Percentiles rank a stretch among this genome's conserved stretches.
Conservation (phyloP, 2,888 invertebrate genomes). For the Dusona sp. region DNA sequence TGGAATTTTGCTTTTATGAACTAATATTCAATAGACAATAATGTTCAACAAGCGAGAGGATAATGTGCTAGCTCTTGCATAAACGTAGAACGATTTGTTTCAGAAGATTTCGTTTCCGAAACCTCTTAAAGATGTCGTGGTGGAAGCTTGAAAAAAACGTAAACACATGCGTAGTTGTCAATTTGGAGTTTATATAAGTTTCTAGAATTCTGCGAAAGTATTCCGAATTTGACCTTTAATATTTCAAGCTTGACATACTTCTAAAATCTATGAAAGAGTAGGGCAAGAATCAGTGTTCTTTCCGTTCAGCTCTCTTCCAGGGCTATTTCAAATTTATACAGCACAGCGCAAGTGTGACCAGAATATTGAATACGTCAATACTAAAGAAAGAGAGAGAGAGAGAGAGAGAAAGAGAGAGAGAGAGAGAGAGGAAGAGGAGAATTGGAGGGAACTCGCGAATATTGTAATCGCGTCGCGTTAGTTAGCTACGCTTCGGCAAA, state of each 20-base stretch:
- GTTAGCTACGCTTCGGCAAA: conserved; percentile 78
- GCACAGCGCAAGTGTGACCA: conserved; percentile 37
- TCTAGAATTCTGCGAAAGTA: conserved; percentile 28
- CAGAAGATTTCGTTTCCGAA: background rate
- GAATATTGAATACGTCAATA: conserved; percentile 59
- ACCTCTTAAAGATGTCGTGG: background rate
- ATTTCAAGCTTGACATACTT: conserved; percentile 10
- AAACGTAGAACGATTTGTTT: background rate
- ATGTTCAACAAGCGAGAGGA: background rate
- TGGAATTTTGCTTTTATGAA: background rate
- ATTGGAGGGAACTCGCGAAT: conserved; percentile 69
- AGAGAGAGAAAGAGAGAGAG: too few relatives aligned
- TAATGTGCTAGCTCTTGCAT: background rate
- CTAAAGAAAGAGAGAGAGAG: conserved; percentile 68
- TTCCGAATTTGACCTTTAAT: background rate
- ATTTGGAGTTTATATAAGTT: background rate
- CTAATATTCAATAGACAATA: background rate
- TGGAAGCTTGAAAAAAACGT: background rate
- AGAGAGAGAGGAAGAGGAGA: too few relatives aligned
- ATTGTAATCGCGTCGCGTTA: conserved; percentile 81
- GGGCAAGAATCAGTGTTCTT: conserved; percentile 6
- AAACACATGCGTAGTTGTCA: background rate
- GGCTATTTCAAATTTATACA: conserved; percentile 21
- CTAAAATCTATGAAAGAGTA: conserved; percentile 26
- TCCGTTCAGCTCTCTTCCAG: conserved; percentile 43